Conservation (phyloP, 2,113 vertebrate genomes). For the Hemiscyllium ocellatum region DNA sequence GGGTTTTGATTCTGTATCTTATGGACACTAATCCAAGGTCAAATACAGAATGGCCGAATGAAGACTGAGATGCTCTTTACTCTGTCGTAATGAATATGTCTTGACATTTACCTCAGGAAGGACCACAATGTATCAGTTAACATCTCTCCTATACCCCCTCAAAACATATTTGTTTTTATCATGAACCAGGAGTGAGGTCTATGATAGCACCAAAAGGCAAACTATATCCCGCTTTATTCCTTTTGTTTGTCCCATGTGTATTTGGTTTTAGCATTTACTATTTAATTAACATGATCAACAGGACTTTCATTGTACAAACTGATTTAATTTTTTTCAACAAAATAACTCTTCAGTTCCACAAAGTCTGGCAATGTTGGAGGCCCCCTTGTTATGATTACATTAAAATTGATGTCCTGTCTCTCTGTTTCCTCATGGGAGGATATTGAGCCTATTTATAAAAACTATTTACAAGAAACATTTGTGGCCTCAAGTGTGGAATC, state of each 20-base stretch:
- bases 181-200: background rate
- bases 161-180: background rate
- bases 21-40: background rate
- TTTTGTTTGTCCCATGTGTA: constrained; percentile 17
- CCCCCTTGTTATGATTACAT: background rate
- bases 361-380: background rate
- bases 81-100: background rate
- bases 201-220: background rate
- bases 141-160: background rate
- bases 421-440: background rate
- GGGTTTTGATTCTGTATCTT: too few species aligned
- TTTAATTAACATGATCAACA: background rate
- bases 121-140: background rate
- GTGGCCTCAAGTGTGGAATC: background rate
- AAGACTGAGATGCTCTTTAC: background rate
- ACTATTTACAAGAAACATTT: background rate
- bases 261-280: background rate
- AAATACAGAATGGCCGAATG: background rate
- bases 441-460: background rate
- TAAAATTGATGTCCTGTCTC: background rate
- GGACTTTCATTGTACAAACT: background rate
- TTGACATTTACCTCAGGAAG: background rate
- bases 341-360: background rate
- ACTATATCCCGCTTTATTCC: background rate
- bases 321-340: background rate